Conservation (phyloP, 2,888 invertebrate genomes). For the Epinotia brunnichana region DNA sequence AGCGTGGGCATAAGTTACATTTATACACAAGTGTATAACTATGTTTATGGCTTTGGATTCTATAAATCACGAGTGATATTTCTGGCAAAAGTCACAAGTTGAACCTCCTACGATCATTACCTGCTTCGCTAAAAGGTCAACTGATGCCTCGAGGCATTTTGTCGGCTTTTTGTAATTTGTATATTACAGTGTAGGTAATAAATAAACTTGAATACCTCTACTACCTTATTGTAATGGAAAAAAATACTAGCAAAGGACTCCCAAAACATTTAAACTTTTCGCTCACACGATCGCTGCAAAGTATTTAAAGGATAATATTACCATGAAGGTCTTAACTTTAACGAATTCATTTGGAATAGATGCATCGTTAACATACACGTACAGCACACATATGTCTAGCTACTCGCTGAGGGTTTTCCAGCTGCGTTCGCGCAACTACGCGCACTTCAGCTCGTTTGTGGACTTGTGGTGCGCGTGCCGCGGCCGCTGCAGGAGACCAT, state of each 20-base stretch:
- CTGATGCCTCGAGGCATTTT: neutral
- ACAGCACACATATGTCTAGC: too few relatives aligned
- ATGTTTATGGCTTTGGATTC: neutral
- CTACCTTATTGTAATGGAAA: neutral
- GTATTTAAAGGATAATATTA: neutral
- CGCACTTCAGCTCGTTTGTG: too few relatives aligned
- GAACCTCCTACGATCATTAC: slow-evolving; percentile 7
- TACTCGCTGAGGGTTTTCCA: too few relatives aligned
- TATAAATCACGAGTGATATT: slow-evolving; percentile 5
- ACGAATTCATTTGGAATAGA: neutral
- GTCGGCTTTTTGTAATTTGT: slow-evolving; percentile 3
- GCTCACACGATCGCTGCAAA: neutral
- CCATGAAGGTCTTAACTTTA: too few relatives aligned
- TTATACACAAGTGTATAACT: neutral
- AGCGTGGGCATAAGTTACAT: neutral
- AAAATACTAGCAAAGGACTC: neutral
- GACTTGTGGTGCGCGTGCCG: too few relatives aligned
- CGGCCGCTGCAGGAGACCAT: too few relatives aligned
- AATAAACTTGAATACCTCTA: neutral
- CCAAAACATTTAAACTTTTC: neutral
- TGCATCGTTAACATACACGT: too few relatives aligned
- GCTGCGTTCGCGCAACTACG: too few relatives aligned
- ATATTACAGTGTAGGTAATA: neutral
- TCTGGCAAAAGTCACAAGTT: slow-evolving; percentile 9
- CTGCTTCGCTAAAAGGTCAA: slow-evolving; percentile 3